phyloP scores from a whole-genome alignment of 1,140 invertebrate genomes.

The Trissolcus basalis region DNA sequence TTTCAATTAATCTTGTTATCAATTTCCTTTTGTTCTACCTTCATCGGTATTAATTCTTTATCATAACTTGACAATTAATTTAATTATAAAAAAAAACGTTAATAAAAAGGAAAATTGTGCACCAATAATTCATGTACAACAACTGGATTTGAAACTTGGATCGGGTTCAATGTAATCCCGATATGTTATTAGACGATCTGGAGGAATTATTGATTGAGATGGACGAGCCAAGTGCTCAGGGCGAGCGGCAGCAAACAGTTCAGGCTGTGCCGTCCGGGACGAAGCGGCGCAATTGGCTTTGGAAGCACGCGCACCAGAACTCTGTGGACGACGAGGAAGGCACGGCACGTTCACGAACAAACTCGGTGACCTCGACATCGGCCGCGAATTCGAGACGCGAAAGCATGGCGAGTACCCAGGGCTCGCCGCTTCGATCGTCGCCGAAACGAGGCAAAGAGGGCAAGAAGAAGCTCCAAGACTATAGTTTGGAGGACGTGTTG shows the following conservation, averaged over 20 bases:
- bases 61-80: no score
- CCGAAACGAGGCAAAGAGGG: slow-evolving; percentile 65
- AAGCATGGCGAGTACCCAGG: slow-evolving; percentile 65
- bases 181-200: slow-evolving; percentile 72
- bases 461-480: slow-evolving; percentile 57
- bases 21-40: no score
- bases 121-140: no score
- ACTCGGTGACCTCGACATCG: slow-evolving; percentile 57
- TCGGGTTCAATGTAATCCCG: slow-evolving; percentile 34
- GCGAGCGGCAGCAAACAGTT: slow-evolving; percentile 53
- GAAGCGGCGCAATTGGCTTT: slow-evolving; percentile 68
- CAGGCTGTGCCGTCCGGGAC: slow-evolving; percentile 42
- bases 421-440: slow-evolving; percentile 67
- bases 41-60: no score
- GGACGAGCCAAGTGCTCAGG: slow-evolving; percentile 61
- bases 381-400: slow-evolving; percentile 67
- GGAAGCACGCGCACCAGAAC: slow-evolving; percentile 67
- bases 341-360: slow-evolving; percentile 45
- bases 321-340: slow-evolving; percentile 69
- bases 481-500: slow-evolving; percentile 49
- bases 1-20: no score
- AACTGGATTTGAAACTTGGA: neutral
- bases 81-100: no score
- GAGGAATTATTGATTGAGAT: slow-evolving; percentile 72
- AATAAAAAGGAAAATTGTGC: no score